Conservation (phyloP, 2,113 vertebrate species). For the Chitala chitala region DNA sequence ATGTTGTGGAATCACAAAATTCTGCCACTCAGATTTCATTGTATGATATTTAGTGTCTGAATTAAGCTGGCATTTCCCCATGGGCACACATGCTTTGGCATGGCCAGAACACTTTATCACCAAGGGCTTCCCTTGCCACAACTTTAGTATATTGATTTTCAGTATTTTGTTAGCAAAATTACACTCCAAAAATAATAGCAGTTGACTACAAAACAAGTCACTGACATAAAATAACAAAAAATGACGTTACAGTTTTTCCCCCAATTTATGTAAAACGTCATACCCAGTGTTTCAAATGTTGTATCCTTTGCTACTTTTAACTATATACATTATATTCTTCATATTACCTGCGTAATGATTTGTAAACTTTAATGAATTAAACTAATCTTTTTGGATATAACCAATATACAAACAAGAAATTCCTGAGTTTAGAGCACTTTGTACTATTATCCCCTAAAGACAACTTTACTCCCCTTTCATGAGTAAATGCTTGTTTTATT, state of each 20-base stretch:
- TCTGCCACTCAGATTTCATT: neutral
- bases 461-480: slow-evolving; percentile 21
- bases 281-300: neutral
- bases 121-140: neutral
- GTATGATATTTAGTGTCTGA: neutral
- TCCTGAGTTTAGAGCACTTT: neutral
- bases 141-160: neutral
- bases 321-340: neutral
- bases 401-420: neutral
- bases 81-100: neutral
- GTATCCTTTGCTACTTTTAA: neutral
- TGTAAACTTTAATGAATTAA: neutral
- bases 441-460: slow-evolving; percentile 5
- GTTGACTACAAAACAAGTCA: neutral
- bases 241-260: no score
- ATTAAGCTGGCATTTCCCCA: neutral
- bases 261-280: no score
- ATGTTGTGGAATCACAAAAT: neutral
- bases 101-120: neutral
- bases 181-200: neutral
- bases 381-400: slow-evolving; percentile 12
- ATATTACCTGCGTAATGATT: neutral
- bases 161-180: neutral
- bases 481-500: slow-evolving; percentile 29
- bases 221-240: slow-evolving; percentile 9